Evolutionary conservation across 2,113 vertebrate species (phyloP), one percentile per base, ranked within the genome.

Genomic region (Delphinapterus leucas): DNA sequence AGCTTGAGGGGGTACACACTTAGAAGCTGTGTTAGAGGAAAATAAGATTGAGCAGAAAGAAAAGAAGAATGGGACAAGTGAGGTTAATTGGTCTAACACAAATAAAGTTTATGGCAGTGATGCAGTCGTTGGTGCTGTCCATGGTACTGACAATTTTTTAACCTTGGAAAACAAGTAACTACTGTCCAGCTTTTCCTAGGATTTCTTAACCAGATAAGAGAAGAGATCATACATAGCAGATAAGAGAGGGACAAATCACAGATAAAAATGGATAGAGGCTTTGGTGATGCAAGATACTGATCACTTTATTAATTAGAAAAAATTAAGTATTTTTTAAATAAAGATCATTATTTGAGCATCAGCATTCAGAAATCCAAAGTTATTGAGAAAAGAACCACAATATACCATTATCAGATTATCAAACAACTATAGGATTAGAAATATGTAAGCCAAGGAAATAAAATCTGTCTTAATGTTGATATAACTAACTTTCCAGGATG

Each of bases 101-200:
- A 28, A 1, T 4, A 71, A 44, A 73, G 21, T 3, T 6, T 28
- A 33, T 0, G 14, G 14, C 8, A 2, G 36, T 0, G 1, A 15
- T 0, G 5, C 0, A 0, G 11, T 1, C 0, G 0, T 0, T n/a
- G 55, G n/a, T 44, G 49, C 97, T 96, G 80, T 94, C 95, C 93
- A 23, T 53, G 82, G 93, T 94, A 1, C 91, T 96, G 76, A 65
- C 10, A 36, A 9, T 0, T 8, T 53, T 14, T 28, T 28, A 63
- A 36, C 36, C 8, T 82, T 58, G 6, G 28, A 11, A 33, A 76
- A 81, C 5, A 9, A 44, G 12, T 26, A 36, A 7, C 31, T 25
- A 1, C 33, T 23, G 1, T 70, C 31, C 15, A 63, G 25, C 76
- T 71, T 94, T 65, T 71, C 18, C 12, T 6, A 67, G 55, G 44